phyloP scores from a whole-genome alignment of 2,888 invertebrate species.

The Ellobium chinense region DNA sequence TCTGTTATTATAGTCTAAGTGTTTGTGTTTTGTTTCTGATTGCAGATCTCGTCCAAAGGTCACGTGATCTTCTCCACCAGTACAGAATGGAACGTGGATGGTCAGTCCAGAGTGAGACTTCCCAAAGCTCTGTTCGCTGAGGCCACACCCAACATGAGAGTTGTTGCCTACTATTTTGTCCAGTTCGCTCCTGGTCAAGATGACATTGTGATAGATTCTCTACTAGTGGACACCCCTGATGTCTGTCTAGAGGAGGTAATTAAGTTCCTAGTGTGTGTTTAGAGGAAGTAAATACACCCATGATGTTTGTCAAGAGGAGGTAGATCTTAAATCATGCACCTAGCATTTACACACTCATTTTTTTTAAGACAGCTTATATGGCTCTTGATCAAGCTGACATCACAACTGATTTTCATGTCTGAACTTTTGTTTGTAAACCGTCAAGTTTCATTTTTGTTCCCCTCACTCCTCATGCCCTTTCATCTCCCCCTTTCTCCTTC shows the following conservation, averaged over 20 bases:
- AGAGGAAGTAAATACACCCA: neutral
- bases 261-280: no score
- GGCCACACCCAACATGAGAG: slow-evolving; percentile 37
- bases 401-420: no score
- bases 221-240: slow-evolving; percentile 49
- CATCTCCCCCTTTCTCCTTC: no score
- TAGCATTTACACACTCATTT: no score
- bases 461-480: no score
- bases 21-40: neutral
- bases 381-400: no score
- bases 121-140: slow-evolving; percentile 3
- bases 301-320: neutral
- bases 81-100: neutral
- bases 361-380: no score
- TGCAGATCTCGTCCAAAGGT: slow-evolving; percentile 29
- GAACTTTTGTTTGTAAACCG: no score
- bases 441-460: no score
- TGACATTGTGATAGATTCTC: slow-evolving; percentile 52
- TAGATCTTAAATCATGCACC: no score
- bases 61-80: slow-evolving; percentile 32
- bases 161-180: slow-evolving; percentile 43
- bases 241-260: slow-evolving; percentile 53
- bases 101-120: slow-evolving; percentile 20
- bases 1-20: no score
- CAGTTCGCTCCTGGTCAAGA: neutral